phyloP scores from a whole-genome alignment of 2,797 vertebrate species.

The Anguilla pacifica region DNA sequence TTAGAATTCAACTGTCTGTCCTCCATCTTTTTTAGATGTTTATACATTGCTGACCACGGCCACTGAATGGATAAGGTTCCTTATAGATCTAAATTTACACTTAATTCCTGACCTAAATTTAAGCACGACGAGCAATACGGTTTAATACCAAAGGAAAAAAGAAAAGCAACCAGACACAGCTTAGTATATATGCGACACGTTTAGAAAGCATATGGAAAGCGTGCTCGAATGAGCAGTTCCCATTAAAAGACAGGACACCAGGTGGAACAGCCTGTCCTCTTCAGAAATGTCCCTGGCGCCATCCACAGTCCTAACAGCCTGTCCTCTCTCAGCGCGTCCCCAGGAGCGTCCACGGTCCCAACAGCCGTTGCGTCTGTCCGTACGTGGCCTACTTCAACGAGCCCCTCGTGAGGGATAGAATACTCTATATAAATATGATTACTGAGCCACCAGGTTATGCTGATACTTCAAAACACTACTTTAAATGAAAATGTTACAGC shows the following conservation, averaged over 20 bases:
- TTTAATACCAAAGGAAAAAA: not conserved
- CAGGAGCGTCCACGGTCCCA: too few species aligned
- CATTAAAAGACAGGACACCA: not conserved
- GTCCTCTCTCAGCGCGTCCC: not conserved
- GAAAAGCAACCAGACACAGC: not conserved
- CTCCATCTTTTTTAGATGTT: not conserved
- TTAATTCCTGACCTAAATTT: not conserved
- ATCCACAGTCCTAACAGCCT: not conserved
- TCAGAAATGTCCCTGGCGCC: not conserved
- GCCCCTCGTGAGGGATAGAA: not conserved
- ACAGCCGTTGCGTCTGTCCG: not conserved
- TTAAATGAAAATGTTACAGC: not conserved
- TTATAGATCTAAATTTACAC: not conserved
- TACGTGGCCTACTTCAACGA: not conserved
- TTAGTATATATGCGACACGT: not conserved
- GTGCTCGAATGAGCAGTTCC: not conserved
- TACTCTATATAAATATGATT: not conserved
- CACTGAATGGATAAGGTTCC: not conserved
- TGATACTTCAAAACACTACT: not conserved
- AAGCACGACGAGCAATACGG: not conserved
- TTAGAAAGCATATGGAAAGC: not conserved
- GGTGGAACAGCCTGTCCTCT: not conserved
- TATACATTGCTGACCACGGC: not conserved
- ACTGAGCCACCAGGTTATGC: not conserved
- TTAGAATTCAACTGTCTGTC: not conserved